Conservation (phyloP, 1,140 invertebrate genomes). For the Paracyclopina nana region DNA sequence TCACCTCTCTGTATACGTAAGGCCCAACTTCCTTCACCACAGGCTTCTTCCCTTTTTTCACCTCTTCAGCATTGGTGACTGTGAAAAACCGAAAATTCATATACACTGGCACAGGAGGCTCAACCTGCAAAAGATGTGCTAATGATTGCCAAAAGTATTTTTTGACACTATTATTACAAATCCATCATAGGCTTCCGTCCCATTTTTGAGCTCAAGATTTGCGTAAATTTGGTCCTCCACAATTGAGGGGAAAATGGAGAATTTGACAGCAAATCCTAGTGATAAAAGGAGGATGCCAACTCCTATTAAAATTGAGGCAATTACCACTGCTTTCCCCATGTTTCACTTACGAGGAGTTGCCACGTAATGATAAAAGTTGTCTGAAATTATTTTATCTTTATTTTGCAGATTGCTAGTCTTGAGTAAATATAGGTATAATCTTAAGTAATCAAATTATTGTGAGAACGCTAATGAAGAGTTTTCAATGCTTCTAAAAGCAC, state of each 20-base stretch:
- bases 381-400: not conserved
- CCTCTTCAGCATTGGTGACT: conserved; percentile 28
- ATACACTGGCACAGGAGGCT: conserved; percentile 29
- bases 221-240: not conserved
- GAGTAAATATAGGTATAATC: too few relatives aligned
- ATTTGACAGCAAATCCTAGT: not conserved
- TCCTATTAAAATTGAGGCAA: not conserved
- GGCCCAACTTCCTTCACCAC: conserved; percentile 29
- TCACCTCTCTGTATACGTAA: conserved; percentile 30
- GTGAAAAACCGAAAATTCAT: conserved; percentile 32
- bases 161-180: not conserved
- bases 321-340: not conserved
- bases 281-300: not conserved
- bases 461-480: conserved; percentile 16
- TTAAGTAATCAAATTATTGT: conserved; percentile 22
- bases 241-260: not conserved
- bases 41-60: conserved; percentile 27
- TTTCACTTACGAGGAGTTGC: not conserved
- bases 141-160: not conserved
- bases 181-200: not conserved
- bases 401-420: not conserved
- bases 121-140: conserved; percentile 27
- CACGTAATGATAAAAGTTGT: not conserved
- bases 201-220: not conserved
- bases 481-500: conserved; percentile 7